These are phyloP conservation scores for Drymonia ruficornis DNA, from an alignment of 2,888 invertebrate genomes.

Conservation along the genomic window DNA sequence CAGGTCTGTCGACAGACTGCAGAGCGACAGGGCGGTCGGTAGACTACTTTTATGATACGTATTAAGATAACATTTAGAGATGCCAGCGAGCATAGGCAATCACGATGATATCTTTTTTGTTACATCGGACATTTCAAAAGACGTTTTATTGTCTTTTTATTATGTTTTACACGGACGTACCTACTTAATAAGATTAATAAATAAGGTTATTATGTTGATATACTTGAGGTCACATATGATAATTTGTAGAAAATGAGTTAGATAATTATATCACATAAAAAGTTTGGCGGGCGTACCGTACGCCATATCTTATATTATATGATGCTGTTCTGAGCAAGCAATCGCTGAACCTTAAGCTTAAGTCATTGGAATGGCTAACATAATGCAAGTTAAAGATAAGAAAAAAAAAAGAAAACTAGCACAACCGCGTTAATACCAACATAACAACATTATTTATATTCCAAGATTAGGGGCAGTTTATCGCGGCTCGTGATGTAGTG, in stretches of 20 bases:
- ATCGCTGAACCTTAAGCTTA: too few species aligned
- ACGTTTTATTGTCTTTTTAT: neutral
- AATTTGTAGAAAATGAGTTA: neutral
- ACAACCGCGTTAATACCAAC: neutral
- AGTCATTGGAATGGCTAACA: too few species aligned
- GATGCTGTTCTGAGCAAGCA: too few species aligned
- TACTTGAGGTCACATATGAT: too few species aligned
- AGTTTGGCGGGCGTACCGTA: too few species aligned
- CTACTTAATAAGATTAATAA: too few species aligned
- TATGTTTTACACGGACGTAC: neutral
- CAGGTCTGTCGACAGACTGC: too few species aligned
- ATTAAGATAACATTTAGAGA: neutral
- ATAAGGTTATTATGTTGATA: too few species aligned
- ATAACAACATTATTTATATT: conserved; percentile 2
- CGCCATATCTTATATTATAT: too few species aligned
- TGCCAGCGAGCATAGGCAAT: neutral
- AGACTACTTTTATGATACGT: neutral
- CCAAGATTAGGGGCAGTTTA: neutral
- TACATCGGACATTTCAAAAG: neutral
- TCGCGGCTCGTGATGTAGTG: conserved; percentile 6
- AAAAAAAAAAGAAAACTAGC: neutral
- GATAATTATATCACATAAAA: neutral
- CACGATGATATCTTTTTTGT: neutral
- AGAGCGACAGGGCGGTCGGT: too few species aligned
- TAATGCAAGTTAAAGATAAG: too few species aligned